Evolutionary conservation across 2,113 vertebrate species (phyloP).

Genomic region (Stercorarius parasiticus): DNA sequence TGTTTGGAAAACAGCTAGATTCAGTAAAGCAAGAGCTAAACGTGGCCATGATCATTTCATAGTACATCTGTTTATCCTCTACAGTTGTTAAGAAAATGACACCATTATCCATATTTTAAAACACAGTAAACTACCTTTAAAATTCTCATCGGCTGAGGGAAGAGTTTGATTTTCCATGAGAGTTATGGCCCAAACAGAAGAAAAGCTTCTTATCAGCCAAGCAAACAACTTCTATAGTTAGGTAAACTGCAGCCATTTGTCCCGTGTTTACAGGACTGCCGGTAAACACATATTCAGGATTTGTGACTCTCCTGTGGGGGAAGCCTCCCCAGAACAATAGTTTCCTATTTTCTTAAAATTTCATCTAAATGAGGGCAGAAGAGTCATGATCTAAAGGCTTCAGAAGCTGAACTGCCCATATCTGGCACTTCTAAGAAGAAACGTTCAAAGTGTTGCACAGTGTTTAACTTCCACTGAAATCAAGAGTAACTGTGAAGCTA

Average conservation of each 20-base stretch:
- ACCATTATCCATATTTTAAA: neutral
- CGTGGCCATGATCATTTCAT: neutral
- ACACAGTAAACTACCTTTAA: neutral
- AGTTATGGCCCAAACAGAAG: neutral
- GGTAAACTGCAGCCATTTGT: neutral
- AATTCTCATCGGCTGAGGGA: neutral
- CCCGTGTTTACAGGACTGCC: neutral
- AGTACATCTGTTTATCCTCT: neutral
- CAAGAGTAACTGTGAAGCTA: neutral
- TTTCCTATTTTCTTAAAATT: neutral
- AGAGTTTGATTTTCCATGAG: neutral
- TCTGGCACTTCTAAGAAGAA: neutral
- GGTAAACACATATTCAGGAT: neutral
- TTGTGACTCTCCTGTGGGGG: neutral
- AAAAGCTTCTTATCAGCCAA: constrained; percentile 4
- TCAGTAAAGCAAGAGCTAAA: neutral
- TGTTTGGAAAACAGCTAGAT: neutral
- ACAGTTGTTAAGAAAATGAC: neutral
- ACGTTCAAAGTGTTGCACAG: neutral
- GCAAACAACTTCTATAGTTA: neutral
- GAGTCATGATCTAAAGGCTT: neutral
- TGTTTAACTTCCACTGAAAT: neutral
- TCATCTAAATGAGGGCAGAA: neutral
- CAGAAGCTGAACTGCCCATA: neutral
- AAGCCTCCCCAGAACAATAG: neutral